These are phyloP conservation scores for Psilopogon haemacephalus DNA, from an alignment of 2,113 vertebrate genomes.

Conservation along the genomic window DNA sequence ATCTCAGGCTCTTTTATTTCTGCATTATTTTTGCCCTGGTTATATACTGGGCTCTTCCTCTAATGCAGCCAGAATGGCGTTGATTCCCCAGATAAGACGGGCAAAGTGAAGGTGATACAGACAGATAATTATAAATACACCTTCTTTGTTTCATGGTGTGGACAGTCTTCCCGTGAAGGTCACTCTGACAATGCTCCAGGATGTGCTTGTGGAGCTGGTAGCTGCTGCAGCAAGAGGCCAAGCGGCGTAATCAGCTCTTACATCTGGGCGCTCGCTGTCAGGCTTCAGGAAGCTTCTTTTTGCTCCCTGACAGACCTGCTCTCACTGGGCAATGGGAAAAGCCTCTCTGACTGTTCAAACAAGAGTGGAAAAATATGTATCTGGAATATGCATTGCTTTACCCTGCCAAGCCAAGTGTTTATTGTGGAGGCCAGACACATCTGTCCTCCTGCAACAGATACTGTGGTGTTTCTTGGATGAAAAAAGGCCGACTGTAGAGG, in stretches of 20 bases:
- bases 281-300: slow-evolving; percentile 54
- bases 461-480: slow-evolving; percentile 61
- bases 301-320: slow-evolving; percentile 18
- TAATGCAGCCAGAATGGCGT: background rate
- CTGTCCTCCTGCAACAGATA: slow-evolving; percentile 67
- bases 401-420: slow-evolving; percentile 67
- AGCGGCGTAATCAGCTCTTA: slow-evolving; percentile 22
- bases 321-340: slow-evolving; percentile 42
- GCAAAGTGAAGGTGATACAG: background rate
- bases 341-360: slow-evolving; percentile 55
- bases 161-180: slow-evolving; percentile 30
- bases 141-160: slow-evolving; percentile 24
- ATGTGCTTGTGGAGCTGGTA: slow-evolving; percentile 10
- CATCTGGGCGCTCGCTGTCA: slow-evolving; percentile 51
- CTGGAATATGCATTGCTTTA: slow-evolving; percentile 61
- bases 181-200: slow-evolving; percentile 37
- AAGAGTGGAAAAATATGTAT: slow-evolving; percentile 66
- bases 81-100: slow-evolving; percentile 12
- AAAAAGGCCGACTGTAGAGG: slow-evolving; percentile 42
- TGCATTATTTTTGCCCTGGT: background rate
- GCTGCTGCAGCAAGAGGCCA: background rate
- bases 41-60: background rate
- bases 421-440: slow-evolving; percentile 63
- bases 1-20: no score
- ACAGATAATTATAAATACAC: slow-evolving; percentile 22